Percentiles rank a stretch among this genome's conserved stretches.
Evolutionary conservation across 2,797 vertebrate species (phyloP).

Genomic region (Rhabdomys pumilio): DNA sequence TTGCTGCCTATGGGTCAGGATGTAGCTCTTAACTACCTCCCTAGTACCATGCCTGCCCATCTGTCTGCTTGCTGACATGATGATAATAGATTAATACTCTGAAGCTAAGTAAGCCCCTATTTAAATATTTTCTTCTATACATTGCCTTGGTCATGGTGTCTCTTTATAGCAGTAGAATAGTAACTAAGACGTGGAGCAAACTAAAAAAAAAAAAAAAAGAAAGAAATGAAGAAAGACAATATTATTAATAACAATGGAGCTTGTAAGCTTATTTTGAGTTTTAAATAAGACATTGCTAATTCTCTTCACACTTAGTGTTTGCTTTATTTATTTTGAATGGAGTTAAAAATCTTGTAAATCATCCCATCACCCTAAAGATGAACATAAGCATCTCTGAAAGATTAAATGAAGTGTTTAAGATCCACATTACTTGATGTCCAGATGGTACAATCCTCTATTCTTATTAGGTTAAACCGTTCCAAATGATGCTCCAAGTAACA

Average conservation of each 20-base stretch:
- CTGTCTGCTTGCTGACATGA: neutral
- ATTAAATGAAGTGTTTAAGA: neutral
- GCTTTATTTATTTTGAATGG: neutral
- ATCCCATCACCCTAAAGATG: neutral
- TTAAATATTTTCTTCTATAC: neutral
- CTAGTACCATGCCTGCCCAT: neutral
- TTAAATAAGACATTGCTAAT: neutral
- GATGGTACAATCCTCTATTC: neutral
- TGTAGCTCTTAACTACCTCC: neutral
- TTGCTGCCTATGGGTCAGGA: neutral
- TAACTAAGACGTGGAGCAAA: neutral
- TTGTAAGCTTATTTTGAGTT: neutral
- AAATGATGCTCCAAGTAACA: neutral
- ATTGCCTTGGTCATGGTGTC: neutral
- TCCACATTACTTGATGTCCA: neutral
- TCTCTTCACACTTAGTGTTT: neutral
- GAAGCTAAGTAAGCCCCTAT: neutral
- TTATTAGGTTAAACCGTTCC: neutral
- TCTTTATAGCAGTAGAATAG: neutral
- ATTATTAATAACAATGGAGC: neutral
- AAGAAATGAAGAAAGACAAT: neutral
- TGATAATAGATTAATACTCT: neutral
- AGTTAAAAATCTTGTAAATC: neutral
- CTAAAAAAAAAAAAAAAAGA: neutral
- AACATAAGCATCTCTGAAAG: neutral